These are phyloP conservation scores for Chrysomela aeneicollis DNA, from an alignment of 2,888 invertebrate genomes.

Conservation along the genomic window DNA sequence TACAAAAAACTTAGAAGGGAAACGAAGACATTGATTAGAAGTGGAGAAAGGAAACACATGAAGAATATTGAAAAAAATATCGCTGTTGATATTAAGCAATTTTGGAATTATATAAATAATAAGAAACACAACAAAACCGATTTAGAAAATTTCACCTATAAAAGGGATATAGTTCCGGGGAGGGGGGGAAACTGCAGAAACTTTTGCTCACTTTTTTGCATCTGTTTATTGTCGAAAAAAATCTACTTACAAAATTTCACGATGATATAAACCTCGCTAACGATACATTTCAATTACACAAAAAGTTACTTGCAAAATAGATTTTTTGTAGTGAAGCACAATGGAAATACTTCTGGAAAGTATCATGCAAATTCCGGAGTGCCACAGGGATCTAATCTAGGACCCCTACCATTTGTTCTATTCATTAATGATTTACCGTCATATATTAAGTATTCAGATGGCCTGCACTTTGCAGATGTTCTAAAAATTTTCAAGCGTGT, in stretches of 20 bases:
- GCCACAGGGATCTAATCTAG: slow-evolving; percentile 13
- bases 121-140: neutral
- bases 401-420: slow-evolving; percentile 12
- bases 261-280: neutral
- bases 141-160: neutral
- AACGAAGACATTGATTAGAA: neutral
- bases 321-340: slow-evolving; percentile 8
- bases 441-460: no score
- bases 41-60: neutral
- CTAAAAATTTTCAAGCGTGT: slow-evolving; percentile 1
- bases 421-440: slow-evolving; percentile 11
- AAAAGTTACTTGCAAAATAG: slow-evolving; percentile 5
- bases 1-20: neutral
- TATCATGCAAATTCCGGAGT: no score
- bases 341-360: slow-evolving; percentile 17
- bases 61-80: no score
- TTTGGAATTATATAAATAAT: slow-evolving; percentile 4
- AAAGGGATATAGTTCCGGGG: neutral
- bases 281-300: neutral
- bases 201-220: neutral
- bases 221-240: neutral
- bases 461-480: slow-evolving; percentile 3
- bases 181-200: neutral
- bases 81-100: neutral
- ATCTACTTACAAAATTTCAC: neutral